These are phyloP conservation scores for Branchellion lobata DNA, from an alignment of 2,888 invertebrate species.

Conservation along the genomic window DNA sequence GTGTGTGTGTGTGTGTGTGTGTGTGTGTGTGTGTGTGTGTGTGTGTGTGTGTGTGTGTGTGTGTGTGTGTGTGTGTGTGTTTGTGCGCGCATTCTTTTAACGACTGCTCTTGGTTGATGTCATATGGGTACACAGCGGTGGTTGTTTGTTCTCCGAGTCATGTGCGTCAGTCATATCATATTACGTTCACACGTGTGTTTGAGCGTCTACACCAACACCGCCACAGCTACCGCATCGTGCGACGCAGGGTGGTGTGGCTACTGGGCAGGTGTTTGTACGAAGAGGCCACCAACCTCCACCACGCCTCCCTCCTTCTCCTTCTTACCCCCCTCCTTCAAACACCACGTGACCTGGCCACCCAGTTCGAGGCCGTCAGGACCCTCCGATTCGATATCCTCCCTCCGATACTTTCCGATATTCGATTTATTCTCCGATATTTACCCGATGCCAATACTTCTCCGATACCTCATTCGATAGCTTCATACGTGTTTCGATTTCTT, in stretches of 20 bases:
- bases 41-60: neutral
- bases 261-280: neutral
- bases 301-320: neutral
- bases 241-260: neutral
- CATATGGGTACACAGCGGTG: too few relatives aligned
- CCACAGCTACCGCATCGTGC: neutral
- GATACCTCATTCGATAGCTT: too few relatives aligned
- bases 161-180: too few relatives aligned
- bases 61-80: neutral
- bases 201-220: neutral
- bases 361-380: conserved; percentile 13
- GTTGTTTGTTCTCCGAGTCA: too few relatives aligned
- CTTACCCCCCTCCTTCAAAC: neutral
- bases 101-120: too few relatives aligned
- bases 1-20: conserved; percentile 18
- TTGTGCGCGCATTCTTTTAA: too few relatives aligned
- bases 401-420: too few relatives aligned
- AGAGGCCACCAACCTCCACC: neutral
- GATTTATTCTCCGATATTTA: too few relatives aligned
- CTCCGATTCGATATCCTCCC: neutral
- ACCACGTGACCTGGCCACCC: neutral
- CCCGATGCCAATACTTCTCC: too few relatives aligned
- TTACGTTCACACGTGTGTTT: too few relatives aligned
- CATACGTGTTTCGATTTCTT: too few relatives aligned
- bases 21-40: conserved; percentile 2